Base-by-base conservation (phyloP, 2,113 vertebrate species). In the Vanacampus margaritifer region DNA sequence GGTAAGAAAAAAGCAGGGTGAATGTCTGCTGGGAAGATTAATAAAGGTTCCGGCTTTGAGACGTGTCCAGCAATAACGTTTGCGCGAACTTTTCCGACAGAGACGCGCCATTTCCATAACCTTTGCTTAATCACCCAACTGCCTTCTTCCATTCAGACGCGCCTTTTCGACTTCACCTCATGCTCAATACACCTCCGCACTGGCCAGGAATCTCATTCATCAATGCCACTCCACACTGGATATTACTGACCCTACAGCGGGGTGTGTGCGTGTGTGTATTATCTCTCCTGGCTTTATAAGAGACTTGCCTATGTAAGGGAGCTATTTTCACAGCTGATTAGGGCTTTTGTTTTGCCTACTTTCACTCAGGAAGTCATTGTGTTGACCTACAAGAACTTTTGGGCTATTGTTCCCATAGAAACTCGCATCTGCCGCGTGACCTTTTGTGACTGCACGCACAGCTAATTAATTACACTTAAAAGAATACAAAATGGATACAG, bases 201-300 rank as follows among this genome's bases (percentile, higher is more conserved):
- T 65, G 73, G 12, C 67, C 71, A 62, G 68, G 78, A 82, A 76
- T 85, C 86, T 82, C 86, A 89, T 89, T 90, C 75, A 88, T 90
- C 87, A 88, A 66, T 79, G 81, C 80, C 82, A 81, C 71, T 75
- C 75, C 69, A 24, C 19, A 71, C 68, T 83, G 79, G 74, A 79
- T 83, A 84, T 88, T 84, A 86, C 82, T 75, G 73, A 76, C 68
- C 65, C 65, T 6, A 59, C 78, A 82, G 76, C 76, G 74, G 67
- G 32, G 26, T 54, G 51, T 57, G 72, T 72, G 75, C 26, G 43
- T 17, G 68, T 76, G 80, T 84, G 78, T 78, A 83, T 89, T 87
- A 86, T 88, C 82, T 84, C 69, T 81, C 61, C 64, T 69, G 72
- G 69, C 83, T 84, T 84, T 78, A 83, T 86, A 78, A 76, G 57